Percentiles rank a stretch among this genome's conserved stretches.
phyloP scores from a whole-genome alignment of 2,113 vertebrate genomes.

The Urocitellus parryii region DNA sequence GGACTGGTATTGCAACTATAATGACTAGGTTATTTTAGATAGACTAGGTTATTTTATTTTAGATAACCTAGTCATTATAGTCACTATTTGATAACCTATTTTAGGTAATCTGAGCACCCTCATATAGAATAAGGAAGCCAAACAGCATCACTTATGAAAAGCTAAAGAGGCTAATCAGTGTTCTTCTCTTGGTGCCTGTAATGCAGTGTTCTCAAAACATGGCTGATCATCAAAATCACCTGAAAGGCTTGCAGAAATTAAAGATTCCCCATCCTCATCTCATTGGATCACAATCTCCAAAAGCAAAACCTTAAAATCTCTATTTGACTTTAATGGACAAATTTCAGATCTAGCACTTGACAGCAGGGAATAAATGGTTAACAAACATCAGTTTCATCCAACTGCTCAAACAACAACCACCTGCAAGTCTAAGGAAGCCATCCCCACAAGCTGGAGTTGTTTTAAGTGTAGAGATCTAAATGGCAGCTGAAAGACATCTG shows the following conservation, averaged over 20 bases:
- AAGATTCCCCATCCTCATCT: not conserved
- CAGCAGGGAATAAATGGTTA: not conserved
- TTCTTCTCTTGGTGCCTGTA: not conserved
- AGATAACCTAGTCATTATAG: too few relatives aligned
- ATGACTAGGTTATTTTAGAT: conserved; percentile 34
- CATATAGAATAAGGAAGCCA: not conserved
- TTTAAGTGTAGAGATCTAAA: not conserved
- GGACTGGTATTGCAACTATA: not conserved
- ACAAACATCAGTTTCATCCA: not conserved
- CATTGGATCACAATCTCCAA: not conserved
- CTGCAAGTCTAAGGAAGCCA: not conserved
- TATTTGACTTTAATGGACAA: not conserved
- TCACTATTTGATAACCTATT: too few relatives aligned
- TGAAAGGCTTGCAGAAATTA: conserved; percentile 16
- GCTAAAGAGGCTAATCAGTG: not conserved
- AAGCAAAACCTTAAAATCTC: not conserved
- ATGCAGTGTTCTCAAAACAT: not conserved
- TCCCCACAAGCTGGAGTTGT: not conserved
- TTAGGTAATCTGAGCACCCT: not conserved
- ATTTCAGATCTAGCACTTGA: not conserved
- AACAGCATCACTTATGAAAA: not conserved
- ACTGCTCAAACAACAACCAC: not conserved
- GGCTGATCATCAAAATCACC: not conserved
- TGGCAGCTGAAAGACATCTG: not conserved
- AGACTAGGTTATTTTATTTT: too few relatives aligned